A percentile compares a stretch with the other conserved stretches of the same genome.
Evolutionary conservation across 92 coral and sea anemone genomes (phyloP).

Genomic region (Parazoanthus atlanticus): DNA sequence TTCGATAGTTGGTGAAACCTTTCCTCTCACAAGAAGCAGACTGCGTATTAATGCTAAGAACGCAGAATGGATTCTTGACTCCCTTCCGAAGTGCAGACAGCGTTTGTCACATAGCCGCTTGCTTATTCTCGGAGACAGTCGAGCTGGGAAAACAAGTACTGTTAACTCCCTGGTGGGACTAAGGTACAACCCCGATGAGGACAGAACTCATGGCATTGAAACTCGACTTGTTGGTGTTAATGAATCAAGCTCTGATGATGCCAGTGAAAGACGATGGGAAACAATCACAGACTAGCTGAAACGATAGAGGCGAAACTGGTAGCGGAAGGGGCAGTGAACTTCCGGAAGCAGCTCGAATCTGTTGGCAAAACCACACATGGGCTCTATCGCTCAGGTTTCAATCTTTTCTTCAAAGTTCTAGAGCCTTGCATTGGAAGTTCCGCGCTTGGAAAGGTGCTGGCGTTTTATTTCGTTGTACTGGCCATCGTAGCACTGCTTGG

Average conservation of each 20-base stretch:
- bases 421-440: slow-evolving; percentile 13
- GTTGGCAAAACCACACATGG: slow-evolving; percentile 3
- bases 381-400: not conserved
- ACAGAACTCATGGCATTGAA: slow-evolving; percentile 13
- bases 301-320: slow-evolving; percentile 11
- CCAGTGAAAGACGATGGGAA: not conserved
- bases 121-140: not conserved
- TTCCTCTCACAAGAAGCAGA: slow-evolving; percentile 17
- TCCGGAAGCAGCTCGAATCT: not conserved
- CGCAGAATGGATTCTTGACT: not conserved
- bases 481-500: not conserved
- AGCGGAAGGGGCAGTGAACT: not conserved
- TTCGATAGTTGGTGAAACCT: not conserved
- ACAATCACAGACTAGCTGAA: slow-evolving; percentile 15
- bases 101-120: not conserved
- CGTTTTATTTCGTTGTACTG: not conserved
- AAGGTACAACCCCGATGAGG: not conserved
- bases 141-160: not conserved
- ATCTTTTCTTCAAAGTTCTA: not conserved
- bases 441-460: not conserved
- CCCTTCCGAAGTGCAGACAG: not conserved
- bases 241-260: not conserved
- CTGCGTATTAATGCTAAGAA: not conserved
- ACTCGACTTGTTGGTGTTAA: slow-evolving; percentile 13
- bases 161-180: not conserved